These are phyloP conservation scores for Pelobates fuscus DNA, from an alignment of 2,113 vertebrate species.

Conservation along the genomic window DNA sequence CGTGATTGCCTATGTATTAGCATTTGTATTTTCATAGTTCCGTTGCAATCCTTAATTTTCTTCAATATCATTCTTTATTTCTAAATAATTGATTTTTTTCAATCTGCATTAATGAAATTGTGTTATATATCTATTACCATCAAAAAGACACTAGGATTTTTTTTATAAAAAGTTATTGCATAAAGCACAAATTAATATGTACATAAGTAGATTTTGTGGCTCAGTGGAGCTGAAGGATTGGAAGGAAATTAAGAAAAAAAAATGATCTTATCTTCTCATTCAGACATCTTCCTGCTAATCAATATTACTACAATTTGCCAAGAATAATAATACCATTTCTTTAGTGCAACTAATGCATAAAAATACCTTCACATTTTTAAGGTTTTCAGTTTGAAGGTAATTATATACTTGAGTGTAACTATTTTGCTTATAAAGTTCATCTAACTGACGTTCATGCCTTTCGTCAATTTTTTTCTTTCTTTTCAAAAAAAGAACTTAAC, in stretches of 20 bases:
- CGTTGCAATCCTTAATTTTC: too few relatives aligned
- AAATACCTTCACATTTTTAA: constrained; percentile 49
- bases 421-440: constrained; percentile 60
- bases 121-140: too few relatives aligned
- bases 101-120: too few relatives aligned
- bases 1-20: too few relatives aligned
- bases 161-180: too few relatives aligned
- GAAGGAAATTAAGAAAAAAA: neutral
- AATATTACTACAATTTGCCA: constrained; percentile 34
- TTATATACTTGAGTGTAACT: constrained; percentile 58
- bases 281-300: constrained; percentile 50
- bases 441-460: constrained; percentile 56
- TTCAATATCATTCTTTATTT: too few relatives aligned
- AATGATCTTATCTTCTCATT: constrained; percentile 26
- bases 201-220: too few relatives aligned
- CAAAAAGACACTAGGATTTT: too few relatives aligned
- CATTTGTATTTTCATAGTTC: too few relatives aligned
- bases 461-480: constrained; percentile 54
- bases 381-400: constrained; percentile 57
- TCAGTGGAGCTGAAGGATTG: too few relatives aligned
- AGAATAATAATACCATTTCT: constrained; percentile 53
- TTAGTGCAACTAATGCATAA: constrained; percentile 26
- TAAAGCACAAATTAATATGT: too few relatives aligned
- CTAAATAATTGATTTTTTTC: too few relatives aligned
- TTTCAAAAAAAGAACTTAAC: constrained; percentile 57